Evolutionary conservation across 1,140 invertebrate genomes (phyloP), one percentile per base, ranked within the genome.

Genomic region (Camponotus vicinus): DNA sequence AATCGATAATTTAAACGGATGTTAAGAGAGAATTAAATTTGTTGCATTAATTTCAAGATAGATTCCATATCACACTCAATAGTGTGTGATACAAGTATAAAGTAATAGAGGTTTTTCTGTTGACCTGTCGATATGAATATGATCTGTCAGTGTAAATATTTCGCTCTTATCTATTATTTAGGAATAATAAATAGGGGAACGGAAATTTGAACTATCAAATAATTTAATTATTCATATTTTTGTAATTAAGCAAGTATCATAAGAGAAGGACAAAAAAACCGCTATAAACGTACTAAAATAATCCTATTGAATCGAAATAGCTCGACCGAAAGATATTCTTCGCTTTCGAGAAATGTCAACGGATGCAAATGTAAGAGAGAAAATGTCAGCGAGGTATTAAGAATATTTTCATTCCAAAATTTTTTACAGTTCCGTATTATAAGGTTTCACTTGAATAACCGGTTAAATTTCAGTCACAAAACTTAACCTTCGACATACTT

Each of bases 401-500:
- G 45, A 45, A 73, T 73, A 83, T 73, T 71, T 57, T 82, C 61
- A 34, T 73, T 82, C 11, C 40, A 2, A 61, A 73, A 82, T 73
- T 61, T 75, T 61, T 73, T 40, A 37, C 13, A 11, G 7, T 73
- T 34, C 52, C 32, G 27, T 42, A 70, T 45, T 52, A 42, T 55
- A 34, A 82, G 21, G 3, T 71, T 21, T 9, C 8, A 40, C 40
- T 6, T 42, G 18, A 11, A 82, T 45, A 32, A 82, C 67, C 79
- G 79, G 11, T 61, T 82, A 82, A 61, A 75, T 82, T 82, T 75
- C 27, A 61, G 40, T 32, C 13, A 5, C 8, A 4, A 3, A 32
- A 83, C 27, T 83, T 75, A 83, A 83, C 40, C 55, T 83, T 21
- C 79, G 79, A 63, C 79, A 45, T 27, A 45, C 55, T 83, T 59